Evolutionary conservation across 2,888 invertebrate species (phyloP).

Genomic region (Nymphalis urticae): DNA sequence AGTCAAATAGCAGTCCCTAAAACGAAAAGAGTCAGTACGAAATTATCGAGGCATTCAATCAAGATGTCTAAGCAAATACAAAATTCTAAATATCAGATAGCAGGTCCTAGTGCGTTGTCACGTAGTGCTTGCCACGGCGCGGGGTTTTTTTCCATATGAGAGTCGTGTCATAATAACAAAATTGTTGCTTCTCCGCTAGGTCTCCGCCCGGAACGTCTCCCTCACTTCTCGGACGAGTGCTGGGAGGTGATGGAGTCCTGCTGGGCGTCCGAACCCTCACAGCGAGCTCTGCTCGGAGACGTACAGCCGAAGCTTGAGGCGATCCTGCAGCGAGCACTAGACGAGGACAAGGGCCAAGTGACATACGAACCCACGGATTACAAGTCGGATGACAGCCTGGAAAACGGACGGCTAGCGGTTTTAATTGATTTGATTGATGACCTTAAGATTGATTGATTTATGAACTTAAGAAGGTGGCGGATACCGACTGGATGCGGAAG

Average conservation of each 20-base stretch:
- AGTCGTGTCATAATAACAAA: neutral
- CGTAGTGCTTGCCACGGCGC: too few relatives aligned
- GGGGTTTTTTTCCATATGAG: too few relatives aligned
- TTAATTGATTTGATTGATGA: slow-evolving; percentile 51
- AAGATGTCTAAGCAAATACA: too few relatives aligned
- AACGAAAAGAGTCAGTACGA: too few relatives aligned
- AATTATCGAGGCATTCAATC: too few relatives aligned
- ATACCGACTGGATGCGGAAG: too few relatives aligned
- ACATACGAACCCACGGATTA: slow-evolving; percentile 18
- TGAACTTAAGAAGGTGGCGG: too few relatives aligned
- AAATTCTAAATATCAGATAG: too few relatives aligned
- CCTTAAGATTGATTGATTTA: too few relatives aligned
- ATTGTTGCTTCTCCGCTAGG: slow-evolving; percentile 71
- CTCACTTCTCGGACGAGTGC: slow-evolving; percentile 88
- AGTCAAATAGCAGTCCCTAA: too few relatives aligned
- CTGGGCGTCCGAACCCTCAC: slow-evolving; percentile 88
- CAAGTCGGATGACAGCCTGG: slow-evolving; percentile 50
- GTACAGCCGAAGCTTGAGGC: slow-evolving; percentile 85
- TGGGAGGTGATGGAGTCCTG: slow-evolving; percentile 93
- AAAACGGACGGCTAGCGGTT: too few relatives aligned
- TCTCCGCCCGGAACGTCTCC: slow-evolving; percentile 88
- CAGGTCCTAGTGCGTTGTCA: too few relatives aligned
- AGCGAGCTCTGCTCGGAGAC: slow-evolving; percentile 89
- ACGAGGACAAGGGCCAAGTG: slow-evolving; percentile 33
- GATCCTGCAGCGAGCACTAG: slow-evolving; percentile 59